Evolutionary conservation across 2,113 vertebrate genomes (phyloP).

Genomic region (Pongo pygmaeus): DNA sequence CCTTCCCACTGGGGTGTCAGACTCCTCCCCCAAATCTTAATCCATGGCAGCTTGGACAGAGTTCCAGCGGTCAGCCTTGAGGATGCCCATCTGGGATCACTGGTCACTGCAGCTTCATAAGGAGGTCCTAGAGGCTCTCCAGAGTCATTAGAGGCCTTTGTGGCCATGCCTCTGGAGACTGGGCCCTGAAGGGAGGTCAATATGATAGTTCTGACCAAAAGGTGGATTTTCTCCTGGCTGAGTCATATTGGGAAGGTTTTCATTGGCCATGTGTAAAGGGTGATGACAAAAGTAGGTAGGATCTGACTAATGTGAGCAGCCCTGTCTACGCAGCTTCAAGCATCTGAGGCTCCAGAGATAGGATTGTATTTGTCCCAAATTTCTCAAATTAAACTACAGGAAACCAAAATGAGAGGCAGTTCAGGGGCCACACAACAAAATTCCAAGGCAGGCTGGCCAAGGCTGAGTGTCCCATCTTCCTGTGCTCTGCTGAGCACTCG

Average conservation of each 20-base stretch:
- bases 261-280: background rate
- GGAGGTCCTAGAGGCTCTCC: background rate
- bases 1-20: fast-evolving
- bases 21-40: background rate
- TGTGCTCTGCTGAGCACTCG: background rate
- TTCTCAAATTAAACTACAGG: background rate
- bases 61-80: background rate
- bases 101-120: background rate
- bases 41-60: background rate
- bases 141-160: background rate
- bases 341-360: background rate
- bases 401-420: background rate
- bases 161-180: background rate
- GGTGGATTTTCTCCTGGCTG: background rate
- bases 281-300: background rate
- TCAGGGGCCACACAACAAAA: background rate
- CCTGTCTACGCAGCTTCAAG: background rate
- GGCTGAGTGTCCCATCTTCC: background rate
- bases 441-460: background rate
- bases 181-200: background rate
- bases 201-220: background rate
- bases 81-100: background rate
- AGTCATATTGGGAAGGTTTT: background rate
- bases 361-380: background rate
- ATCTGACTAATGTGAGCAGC: background rate